These are phyloP conservation scores for Drosophila repleta DNA, from an alignment of 1,140 invertebrate species.

Conservation along the genomic window DNA sequence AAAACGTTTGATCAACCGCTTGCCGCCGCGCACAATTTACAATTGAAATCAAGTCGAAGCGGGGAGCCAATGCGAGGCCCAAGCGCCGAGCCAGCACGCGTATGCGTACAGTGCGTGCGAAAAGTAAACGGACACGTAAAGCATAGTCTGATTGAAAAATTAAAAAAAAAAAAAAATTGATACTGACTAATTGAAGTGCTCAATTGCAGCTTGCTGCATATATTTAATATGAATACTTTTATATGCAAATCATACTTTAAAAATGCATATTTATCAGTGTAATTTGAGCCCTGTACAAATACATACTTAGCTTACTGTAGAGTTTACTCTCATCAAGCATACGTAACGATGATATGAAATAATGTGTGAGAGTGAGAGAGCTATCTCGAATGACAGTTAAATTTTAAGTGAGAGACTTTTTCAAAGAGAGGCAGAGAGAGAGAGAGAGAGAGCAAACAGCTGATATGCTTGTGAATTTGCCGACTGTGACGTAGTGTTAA, in stretches of 20 bases:
- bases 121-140: constrained; percentile 28
- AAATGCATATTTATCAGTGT: neutral
- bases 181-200: too few relatives aligned
- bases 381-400: constrained; percentile 12
- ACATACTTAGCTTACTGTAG: constrained; percentile 4
- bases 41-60: constrained; percentile 75
- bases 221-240: too few relatives aligned
- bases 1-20: constrained; percentile 53
- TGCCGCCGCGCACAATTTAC: constrained; percentile 55
- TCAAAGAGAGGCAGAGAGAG: constrained; percentile 8
- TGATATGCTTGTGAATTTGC: constrained; percentile 25
- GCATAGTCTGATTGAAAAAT: too few relatives aligned
- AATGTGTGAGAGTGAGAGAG: neutral
- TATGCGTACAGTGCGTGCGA: constrained; percentile 43
- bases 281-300: neutral
- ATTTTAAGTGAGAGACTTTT: neutral
- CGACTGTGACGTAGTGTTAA: constrained; percentile 7
- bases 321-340: neutral
- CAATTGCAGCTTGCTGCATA: too few relatives aligned
- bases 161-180: too few relatives aligned
- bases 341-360: constrained; percentile 51
- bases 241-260: too few relatives aligned
- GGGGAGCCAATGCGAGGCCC: constrained; percentile 41
- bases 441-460: constrained; percentile 27
- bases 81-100: constrained; percentile 43